phyloP scores from a whole-genome alignment of 1,140 invertebrate species.

The Reticulitermes speratus region DNA sequence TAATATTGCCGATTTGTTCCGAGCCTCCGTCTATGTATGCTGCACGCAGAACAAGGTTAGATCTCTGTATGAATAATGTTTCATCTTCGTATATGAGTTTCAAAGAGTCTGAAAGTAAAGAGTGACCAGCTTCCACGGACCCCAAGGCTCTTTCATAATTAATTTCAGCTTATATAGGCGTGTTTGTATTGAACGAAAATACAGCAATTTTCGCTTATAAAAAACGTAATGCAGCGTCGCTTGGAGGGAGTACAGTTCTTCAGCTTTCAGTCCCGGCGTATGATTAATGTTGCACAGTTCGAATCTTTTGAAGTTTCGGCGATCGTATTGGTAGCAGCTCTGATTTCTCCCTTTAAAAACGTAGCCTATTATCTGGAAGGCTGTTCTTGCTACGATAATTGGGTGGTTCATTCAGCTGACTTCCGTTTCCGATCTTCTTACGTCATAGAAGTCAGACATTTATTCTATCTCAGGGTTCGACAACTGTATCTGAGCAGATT shows the following conservation, averaged over 20 bases:
- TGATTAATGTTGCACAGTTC: not conserved
- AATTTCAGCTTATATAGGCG: not conserved
- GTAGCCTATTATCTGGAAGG: constrained; percentile 1
- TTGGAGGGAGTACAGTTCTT: not conserved
- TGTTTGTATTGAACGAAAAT: not conserved
- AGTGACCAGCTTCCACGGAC: not conserved
- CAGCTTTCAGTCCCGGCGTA: not conserved
- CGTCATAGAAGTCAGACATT: not conserved
- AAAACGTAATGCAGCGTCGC: not conserved
- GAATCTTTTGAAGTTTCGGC: not conserved
- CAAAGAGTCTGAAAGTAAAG: not conserved
- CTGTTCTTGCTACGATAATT: not conserved
- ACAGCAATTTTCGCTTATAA: not conserved
- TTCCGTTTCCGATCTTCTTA: not conserved
- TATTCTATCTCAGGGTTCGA: too few relatives aligned
- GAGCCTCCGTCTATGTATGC: too few relatives aligned
- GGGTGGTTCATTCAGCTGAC: not conserved
- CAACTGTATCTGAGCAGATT: too few relatives aligned
- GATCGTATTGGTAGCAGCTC: not conserved
- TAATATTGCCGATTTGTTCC: too few relatives aligned
- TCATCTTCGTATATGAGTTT: not conserved
- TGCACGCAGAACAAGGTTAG: too few relatives aligned
- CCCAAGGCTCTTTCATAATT: not conserved
- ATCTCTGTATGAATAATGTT: too few relatives aligned
- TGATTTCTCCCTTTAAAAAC: not conserved